phyloP scores from a whole-genome alignment of 1,140 invertebrate genomes.

The Brachionus sp. region DNA sequence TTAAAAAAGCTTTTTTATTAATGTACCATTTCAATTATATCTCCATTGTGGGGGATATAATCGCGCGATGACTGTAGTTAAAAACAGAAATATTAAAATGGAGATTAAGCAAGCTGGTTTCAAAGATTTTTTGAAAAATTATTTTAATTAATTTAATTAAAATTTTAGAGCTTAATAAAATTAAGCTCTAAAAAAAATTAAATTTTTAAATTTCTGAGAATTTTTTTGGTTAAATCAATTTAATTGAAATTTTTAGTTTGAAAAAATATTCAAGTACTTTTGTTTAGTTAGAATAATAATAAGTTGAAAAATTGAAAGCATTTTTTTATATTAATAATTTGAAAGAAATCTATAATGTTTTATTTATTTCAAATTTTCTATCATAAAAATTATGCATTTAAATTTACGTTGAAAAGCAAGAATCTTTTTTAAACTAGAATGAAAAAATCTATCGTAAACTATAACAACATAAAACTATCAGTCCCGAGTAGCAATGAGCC shows the following conservation, averaged over 20 bases:
- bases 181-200: no score
- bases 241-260: not conserved
- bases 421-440: not conserved
- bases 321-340: not conserved
- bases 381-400: not conserved
- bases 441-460: conserved; percentile 24
- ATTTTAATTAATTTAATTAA: no score
- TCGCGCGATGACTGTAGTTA: no score
- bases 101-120: no score
- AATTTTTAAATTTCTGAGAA: no score
- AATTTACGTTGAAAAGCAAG: not conserved
- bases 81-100: no score
- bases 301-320: not conserved
- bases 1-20: no score
- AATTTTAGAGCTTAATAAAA: no score
- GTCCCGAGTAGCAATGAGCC: not conserved
- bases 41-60: no score
- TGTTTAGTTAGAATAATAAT: not conserved
- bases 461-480: conserved; percentile 2
- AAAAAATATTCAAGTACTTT: not conserved
- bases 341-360: not conserved
- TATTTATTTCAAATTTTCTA: not conserved
- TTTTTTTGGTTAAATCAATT: no score
- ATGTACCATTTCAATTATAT: no score
- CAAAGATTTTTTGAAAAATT: no score